phyloP scores from a whole-genome alignment of 2,888 invertebrate species.

The Acleris laterana region DNA sequence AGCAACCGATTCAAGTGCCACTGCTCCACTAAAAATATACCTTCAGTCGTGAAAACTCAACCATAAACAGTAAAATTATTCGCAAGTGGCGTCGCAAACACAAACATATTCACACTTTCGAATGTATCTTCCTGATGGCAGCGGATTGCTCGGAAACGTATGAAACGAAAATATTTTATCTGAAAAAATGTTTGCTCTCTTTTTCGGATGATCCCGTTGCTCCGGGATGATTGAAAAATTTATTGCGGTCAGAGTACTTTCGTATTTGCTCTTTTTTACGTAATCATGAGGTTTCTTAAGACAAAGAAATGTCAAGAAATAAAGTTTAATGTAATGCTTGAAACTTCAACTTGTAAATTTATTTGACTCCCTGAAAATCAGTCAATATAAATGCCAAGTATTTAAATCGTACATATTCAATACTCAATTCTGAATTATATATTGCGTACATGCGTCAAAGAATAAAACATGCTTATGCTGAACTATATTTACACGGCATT shows the following conservation, averaged over 20 bases:
- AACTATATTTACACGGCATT: too few species aligned
- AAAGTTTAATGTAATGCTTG: neutral
- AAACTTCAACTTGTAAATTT: neutral
- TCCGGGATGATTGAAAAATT: slow-evolving; percentile 52
- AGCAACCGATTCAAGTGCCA: slow-evolving; percentile 58
- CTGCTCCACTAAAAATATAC: slow-evolving; percentile 19
- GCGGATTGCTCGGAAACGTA: slow-evolving; percentile 32
- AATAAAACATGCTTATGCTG: neutral
- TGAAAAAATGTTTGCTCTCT: slow-evolving; percentile 44
- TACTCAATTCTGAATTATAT: too few species aligned
- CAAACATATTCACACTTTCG: slow-evolving; percentile 18
- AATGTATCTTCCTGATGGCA: slow-evolving; percentile 15
- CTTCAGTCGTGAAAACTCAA: neutral
- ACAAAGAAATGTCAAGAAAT: slow-evolving; percentile 6
- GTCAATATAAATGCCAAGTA: too few species aligned
- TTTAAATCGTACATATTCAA: neutral
- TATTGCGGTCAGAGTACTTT: slow-evolving; percentile 49
- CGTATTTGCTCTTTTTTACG: slow-evolving; percentile 44
- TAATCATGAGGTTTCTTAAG: slow-evolving; percentile 41
- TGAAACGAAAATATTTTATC: slow-evolving; percentile 44
- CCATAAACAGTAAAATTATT: slow-evolving; percentile 13
- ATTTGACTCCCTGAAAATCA: too few species aligned
- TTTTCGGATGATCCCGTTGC: slow-evolving; percentile 43
- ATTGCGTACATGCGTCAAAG: neutral
- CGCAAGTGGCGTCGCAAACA: slow-evolving; percentile 18